Evolutionary conservation across 2,113 vertebrate genomes (phyloP), one percentile per base, ranked within the genome.

Genomic region (Puntigrus tetrazona): DNA sequence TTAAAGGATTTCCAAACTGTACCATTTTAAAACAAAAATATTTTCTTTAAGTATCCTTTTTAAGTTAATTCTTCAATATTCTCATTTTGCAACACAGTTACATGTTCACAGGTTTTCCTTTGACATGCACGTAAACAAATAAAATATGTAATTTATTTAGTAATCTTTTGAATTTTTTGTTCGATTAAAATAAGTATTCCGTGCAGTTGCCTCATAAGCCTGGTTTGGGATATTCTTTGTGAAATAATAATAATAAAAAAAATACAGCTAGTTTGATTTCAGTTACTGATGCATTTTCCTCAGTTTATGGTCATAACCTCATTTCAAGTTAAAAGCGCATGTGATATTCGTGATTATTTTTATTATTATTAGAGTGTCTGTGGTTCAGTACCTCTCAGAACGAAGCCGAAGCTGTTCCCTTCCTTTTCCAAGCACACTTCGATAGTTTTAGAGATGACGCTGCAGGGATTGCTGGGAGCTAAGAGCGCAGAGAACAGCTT

Each of bases 331-430:
- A 7, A 36, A 45, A 74, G 29, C 41, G 50, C 41, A 47, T 47
- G 3, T 4, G 4, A 75, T 47, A 47, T 27, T 50, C 5, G n/a
- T n/a, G n/a, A n/a, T n/a, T n/a, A n/a, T n/a, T n/a, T n/a, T n/a
- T n/a, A n/a, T n/a, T n/a, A n/a, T n/a, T n/a, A n/a, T n/a, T n/a
- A n/a, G n/a, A n/a, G 74, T 55, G 7, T 27, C 11, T 2, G 36
- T 25, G 8, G 47, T 55, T 20, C n/a, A 52, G 50, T 78, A 98
- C 98, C 98, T 97, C 98, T 94, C 89, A 99, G 93, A 83, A 99
- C 97, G 0, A 99, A 99, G 50, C 98, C 98, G 89, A 98, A 99
- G 92, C 97, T 98, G 92, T 95, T 97, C 82, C 97, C 98, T 89
- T 99, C 98, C 91, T 98, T 99, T 92, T 96, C 95, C 84, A 99